These are phyloP conservation scores for Dufourea novaeangliae DNA, from an alignment of 1,140 invertebrate species.

Conservation along the genomic window DNA sequence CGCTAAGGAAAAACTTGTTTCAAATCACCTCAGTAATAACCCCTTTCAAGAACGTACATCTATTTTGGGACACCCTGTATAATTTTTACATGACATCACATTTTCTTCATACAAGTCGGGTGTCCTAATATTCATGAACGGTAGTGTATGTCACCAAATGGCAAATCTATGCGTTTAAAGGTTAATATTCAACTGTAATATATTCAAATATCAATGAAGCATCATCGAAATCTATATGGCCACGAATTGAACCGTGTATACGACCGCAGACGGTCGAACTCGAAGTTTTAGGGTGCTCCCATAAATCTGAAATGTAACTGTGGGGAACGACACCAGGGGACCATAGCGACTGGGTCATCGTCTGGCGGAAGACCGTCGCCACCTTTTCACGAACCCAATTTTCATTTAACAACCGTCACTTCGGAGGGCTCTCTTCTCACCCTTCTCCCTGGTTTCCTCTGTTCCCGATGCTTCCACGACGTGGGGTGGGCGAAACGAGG, in stretches of 20 bases:
- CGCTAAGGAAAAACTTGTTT: too few species aligned
- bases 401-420: constrained; percentile 31
- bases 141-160: too few species aligned
- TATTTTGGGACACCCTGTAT: too few species aligned
- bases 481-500: constrained; percentile 8
- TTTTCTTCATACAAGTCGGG: too few species aligned
- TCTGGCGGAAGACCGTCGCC: constrained; percentile 6
- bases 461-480: neutral
- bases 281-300: neutral
- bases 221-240: too few species aligned
- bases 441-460: neutral
- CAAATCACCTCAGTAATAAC: too few species aligned
- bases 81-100: too few species aligned
- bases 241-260: neutral
- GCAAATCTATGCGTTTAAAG: too few species aligned
- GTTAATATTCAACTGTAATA: too few species aligned
- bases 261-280: neutral
- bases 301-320: neutral
- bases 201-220: too few species aligned
- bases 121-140: too few species aligned
- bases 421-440: neutral
- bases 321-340: neutral
- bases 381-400: constrained; percentile 16
- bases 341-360: neutral
- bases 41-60: too few species aligned